Evolutionary conservation across 1,140 invertebrate genomes (phyloP).

Genomic region (Cydia strobilella): DNA sequence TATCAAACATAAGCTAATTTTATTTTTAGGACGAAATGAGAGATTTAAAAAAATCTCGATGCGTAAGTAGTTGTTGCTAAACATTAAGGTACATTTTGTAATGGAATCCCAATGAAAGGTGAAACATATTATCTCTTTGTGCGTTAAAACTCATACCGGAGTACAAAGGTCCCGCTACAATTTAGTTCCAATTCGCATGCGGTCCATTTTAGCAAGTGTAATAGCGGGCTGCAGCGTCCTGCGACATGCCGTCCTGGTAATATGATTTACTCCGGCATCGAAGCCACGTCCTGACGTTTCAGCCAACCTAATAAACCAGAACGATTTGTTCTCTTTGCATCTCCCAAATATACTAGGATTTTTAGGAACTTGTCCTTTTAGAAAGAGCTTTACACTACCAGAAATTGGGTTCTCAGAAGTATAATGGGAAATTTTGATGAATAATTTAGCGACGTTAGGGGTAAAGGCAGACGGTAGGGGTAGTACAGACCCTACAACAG

Average conservation of each 20-base stretch:
- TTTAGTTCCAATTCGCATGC: conserved; percentile 29
- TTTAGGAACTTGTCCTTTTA: background rate
- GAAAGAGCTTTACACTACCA: background rate
- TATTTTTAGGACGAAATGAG: background rate
- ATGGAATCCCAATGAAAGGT: background rate
- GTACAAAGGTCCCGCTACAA: conserved; percentile 12
- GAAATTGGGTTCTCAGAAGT: background rate
- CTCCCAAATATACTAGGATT: conserved; percentile 3
- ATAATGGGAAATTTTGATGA: background rate
- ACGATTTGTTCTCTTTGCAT: conserved; percentile 35
- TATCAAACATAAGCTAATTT: background rate
- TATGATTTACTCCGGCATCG: conserved; percentile 67
- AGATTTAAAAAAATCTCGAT: background rate
- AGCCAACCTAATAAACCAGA: conserved; percentile 66
- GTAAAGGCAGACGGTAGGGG: background rate
- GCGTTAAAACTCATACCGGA: background rate
- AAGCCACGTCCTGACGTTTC: conserved; percentile 54
- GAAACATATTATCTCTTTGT: background rate
- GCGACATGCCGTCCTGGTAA: conserved; percentile 57
- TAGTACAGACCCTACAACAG: background rate
- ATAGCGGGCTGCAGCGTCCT: conserved; percentile 43
- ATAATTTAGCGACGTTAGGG: background rate
- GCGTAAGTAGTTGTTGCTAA: too few species aligned
- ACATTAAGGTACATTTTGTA: too few species aligned
- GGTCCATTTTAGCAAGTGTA: conserved; percentile 42